Percentiles rank a stretch among this genome's conserved stretches.
Evolutionary conservation across 2,888 invertebrate species (phyloP).

Genomic region (Ectropis crepuscularia): DNA sequence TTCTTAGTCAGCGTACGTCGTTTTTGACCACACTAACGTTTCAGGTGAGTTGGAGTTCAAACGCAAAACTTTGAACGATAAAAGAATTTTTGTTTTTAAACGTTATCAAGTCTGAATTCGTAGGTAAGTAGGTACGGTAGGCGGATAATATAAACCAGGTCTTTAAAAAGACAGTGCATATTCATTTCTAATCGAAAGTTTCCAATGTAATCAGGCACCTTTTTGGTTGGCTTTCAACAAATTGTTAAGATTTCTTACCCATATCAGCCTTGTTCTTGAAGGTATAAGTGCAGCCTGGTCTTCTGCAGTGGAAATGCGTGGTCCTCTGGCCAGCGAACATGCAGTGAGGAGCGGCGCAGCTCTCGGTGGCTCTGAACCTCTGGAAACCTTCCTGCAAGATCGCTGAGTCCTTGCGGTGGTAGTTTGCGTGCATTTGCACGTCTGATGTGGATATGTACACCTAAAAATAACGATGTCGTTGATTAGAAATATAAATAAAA

Average conservation of each 20-base stretch:
- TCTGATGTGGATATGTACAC: conserved; percentile 99
- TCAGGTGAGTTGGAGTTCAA: too few species aligned
- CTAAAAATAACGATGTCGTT: conserved; percentile 50
- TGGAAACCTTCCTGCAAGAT: conserved; percentile 99
- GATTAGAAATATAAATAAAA: background rate
- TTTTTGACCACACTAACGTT: too few species aligned
- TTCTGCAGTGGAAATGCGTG: conserved; percentile 98
- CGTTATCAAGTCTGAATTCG: too few species aligned
- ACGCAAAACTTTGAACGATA: too few species aligned
- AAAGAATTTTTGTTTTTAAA: too few species aligned
- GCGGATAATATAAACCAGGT: too few species aligned
- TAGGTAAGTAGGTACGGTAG: too few species aligned
- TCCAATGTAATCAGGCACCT: too few species aligned
- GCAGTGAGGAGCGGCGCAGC: conserved; percentile 96
- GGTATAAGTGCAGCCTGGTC: conserved; percentile 95
- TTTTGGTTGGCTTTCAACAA: too few species aligned
- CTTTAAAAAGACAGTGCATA: too few species aligned
- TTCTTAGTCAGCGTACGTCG: too few species aligned
- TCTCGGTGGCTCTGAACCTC: conserved; percentile 97
- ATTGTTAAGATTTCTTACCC: conserved; percentile 87
- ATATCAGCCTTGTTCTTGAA: conserved; percentile 99
- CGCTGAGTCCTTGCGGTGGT: conserved; percentile 98
- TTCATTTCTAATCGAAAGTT: too few species aligned
- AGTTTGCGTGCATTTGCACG: conserved; percentile 99
- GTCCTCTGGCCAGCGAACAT: conserved; percentile 97